Conservation (phyloP, 2,888 invertebrate genomes). For the Sphaerophoria taeniata region DNA sequence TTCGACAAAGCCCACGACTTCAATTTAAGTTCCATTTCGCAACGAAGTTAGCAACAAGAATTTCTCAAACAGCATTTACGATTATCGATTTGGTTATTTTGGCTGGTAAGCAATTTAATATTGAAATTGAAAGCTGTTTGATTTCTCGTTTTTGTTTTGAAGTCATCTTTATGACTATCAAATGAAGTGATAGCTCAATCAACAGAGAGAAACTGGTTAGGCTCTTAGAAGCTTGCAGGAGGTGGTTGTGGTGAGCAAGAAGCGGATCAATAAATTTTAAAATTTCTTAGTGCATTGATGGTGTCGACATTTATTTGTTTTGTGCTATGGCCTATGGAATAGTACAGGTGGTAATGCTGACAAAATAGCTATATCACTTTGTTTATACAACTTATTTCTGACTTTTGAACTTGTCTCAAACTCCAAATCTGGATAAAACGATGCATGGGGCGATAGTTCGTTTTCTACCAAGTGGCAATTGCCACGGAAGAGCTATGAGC, state of each 20-base stretch:
- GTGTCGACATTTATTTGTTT: not conserved
- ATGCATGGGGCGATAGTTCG: no score
- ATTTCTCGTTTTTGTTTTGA: not conserved
- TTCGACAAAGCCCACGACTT: not conserved
- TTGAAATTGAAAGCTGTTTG: not conserved
- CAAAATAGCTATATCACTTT: no score
- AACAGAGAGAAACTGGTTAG: not conserved
- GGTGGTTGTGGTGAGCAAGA: not conserved
- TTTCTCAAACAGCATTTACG: not conserved
- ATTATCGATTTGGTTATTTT: not conserved
- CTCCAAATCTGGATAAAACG: no score
- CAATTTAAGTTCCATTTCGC: not conserved
- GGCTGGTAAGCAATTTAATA: not conserved
- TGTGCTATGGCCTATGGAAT: not conserved
- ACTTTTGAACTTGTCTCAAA: no score
- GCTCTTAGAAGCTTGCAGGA: not conserved
- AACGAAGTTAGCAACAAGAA: not conserved
- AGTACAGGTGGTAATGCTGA: no score
- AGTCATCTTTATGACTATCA: not conserved
- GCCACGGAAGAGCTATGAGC: no score
- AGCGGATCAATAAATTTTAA: not conserved
- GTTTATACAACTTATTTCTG: no score
- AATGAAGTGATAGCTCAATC: not conserved
- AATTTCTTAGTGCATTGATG: not conserved
- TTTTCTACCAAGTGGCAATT: no score